A percentile compares a stretch with the other conserved stretches of the same genome.
Evolutionary conservation across 2,113 vertebrate genomes (phyloP).

Genomic region (Cranoglanis bouderius): DNA sequence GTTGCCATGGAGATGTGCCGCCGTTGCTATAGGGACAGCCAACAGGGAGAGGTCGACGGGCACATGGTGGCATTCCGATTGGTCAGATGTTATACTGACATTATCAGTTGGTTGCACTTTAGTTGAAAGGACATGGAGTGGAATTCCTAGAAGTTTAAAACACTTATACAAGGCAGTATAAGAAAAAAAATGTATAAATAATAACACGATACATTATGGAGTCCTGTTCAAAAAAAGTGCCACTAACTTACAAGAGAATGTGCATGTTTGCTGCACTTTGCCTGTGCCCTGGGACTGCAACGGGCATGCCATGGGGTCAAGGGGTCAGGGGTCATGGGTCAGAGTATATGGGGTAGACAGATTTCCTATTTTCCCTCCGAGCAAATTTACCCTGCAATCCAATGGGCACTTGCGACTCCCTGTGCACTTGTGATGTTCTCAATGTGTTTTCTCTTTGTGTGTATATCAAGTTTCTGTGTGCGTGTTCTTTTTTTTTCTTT

Average conservation of each 20-base stretch:
- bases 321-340: constrained; percentile 31
- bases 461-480: constrained; percentile 16
- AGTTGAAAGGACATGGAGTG: constrained; percentile 34
- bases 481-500: neutral
- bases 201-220: neutral
- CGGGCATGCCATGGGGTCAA: constrained; percentile 65
- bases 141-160: neutral
- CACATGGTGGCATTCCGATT: constrained; percentile 39
- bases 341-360: constrained; percentile 29
- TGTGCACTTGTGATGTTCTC: constrained; percentile 35
- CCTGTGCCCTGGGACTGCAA: constrained; percentile 66
- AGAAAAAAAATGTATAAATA: neutral
- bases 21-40: constrained; percentile 28
- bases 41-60: constrained; percentile 49
- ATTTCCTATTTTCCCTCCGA: constrained; percentile 14
- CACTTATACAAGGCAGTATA: neutral
- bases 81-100: constrained; percentile 37
- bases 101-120: constrained; percentile 52
- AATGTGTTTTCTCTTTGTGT: constrained; percentile 13
- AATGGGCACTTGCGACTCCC: constrained; percentile 51
- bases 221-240: constrained; percentile 49
- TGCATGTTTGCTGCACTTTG: constrained; percentile 69
- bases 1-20: constrained; percentile 32
- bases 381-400: constrained; percentile 46
- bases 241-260: constrained; percentile 53